Evolutionary conservation across 2,888 invertebrate species (phyloP), one percentile per base, ranked within the genome.

Genomic region (Danaus chrysippus): DNA sequence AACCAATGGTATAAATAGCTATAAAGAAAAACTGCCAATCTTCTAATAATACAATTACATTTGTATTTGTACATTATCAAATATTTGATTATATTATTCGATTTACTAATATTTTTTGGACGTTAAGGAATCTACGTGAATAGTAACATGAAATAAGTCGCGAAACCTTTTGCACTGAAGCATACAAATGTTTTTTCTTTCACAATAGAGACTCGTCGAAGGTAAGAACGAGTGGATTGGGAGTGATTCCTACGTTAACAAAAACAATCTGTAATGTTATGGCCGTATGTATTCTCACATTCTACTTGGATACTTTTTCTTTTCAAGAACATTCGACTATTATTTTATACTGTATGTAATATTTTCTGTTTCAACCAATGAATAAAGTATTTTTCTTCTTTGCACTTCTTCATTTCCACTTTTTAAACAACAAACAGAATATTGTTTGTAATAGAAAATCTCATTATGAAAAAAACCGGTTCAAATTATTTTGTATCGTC

Each of bases 161-260:
- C 46, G 49, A 52, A 56, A 46, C 41, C 46, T 17, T 52, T 15
- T 46, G 34, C 54, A 10, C n/a, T 42, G 58, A 54, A 46, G 52
- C 54, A 63, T 60, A 54, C 57, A 49, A 49, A 49, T 49, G 49
- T 49, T 49, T 10, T 49, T 49, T 49, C 17, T 5, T 11, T 42
- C 54, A 65, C 62, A 65, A 55, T 42, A 63, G 46, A 59, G 15
- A 54, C 63, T 61, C 49, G 42, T 57, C 43, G 58, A 61, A 66
- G 59, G 60, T 56, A 63, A 68, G 66, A 70, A 75, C 68, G 72
- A 70, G 70, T 71, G 74, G 65, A 66, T 61, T 59, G 76, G 76
- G 76, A 74, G 72, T 70, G 68, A 70, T 73, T 71, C 64, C 61
- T 68, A 65, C 71, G 76, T 76, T 77, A 73, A 68, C 72, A 70